A percentile compares a stretch with the other conserved stretches of the same genome.
These are phyloP conservation scores for Trichonephila clavipes DNA, from an alignment of 1,140 invertebrate genomes.

Conservation along the genomic window DNA sequence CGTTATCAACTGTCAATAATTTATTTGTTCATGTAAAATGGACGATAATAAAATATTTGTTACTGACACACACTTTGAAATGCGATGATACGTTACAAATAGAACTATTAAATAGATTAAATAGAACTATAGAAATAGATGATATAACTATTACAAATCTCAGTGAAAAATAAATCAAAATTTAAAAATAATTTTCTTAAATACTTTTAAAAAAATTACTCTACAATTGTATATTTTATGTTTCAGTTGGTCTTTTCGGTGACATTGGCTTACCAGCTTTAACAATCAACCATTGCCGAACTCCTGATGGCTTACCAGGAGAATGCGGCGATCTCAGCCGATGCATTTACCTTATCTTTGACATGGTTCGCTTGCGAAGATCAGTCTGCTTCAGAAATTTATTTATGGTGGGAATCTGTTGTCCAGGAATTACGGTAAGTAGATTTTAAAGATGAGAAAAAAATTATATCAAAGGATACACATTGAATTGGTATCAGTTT, in stretches of 20 bases:
- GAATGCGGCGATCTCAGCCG: constrained; percentile 93
- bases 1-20: too few species aligned
- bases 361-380: constrained; percentile 89
- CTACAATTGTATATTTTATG: neutral
- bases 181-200: too few species aligned
- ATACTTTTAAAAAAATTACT: too few species aligned
- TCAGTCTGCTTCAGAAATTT: constrained; percentile 95
- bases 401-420: constrained; percentile 95
- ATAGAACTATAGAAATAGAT: too few species aligned
- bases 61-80: too few species aligned
- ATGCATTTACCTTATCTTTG: constrained; percentile 92
- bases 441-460: neutral
- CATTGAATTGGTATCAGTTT: neutral
- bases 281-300: constrained; percentile 80
- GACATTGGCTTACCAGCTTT: constrained; percentile 39
- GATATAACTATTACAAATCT: too few species aligned
- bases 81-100: too few species aligned
- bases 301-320: constrained; percentile 89
- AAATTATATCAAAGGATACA: neutral
- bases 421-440: constrained; percentile 83
- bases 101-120: too few species aligned
- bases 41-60: too few species aligned
- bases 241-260: constrained; percentile 64
- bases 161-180: too few species aligned
- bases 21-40: too few species aligned